Evolutionary conservation across 2,113 vertebrate species (phyloP).

Genomic region (Brevimyrus niger): DNA sequence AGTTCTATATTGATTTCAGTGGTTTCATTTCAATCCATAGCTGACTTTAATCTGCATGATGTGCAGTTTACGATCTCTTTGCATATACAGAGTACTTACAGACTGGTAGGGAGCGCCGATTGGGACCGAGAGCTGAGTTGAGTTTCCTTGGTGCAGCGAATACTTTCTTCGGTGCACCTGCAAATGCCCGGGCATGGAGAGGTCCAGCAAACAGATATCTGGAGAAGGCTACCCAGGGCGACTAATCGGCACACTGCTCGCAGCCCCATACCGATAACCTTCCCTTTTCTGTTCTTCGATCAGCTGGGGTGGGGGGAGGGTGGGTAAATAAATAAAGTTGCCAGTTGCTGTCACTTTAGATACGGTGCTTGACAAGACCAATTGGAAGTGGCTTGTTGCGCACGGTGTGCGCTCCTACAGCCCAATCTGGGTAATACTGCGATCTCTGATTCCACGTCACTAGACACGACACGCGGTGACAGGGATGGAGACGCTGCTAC

Average conservation of each 20-base stretch:
- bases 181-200: conserved; percentile 55
- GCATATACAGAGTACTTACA: conserved; percentile 49
- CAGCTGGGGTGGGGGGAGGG: not conserved
- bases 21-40: not conserved
- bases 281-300: not conserved
- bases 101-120: conserved; percentile 7
- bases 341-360: not conserved
- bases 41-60: not conserved
- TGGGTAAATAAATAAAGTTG: not conserved
- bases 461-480: not conserved
- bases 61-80: not conserved
- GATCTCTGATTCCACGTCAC: conserved; percentile 1
- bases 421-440: not conserved
- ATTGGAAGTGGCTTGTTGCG: not conserved
- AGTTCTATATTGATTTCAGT: not conserved
- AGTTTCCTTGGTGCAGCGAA: conserved; percentile 53
- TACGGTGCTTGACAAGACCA: not conserved
- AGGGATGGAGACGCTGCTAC: not conserved
- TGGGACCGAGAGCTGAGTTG: conserved; percentile 39
- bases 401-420: not conserved
- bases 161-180: conserved; percentile 42
- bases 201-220: conserved; percentile 31
- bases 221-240: conserved; percentile 38
- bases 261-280: conserved; percentile 11
- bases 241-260: conserved; percentile 38